These are phyloP conservation scores for Apis laboriosa DNA, from an alignment of 1,140 invertebrate genomes.

Conservation along the genomic window DNA sequence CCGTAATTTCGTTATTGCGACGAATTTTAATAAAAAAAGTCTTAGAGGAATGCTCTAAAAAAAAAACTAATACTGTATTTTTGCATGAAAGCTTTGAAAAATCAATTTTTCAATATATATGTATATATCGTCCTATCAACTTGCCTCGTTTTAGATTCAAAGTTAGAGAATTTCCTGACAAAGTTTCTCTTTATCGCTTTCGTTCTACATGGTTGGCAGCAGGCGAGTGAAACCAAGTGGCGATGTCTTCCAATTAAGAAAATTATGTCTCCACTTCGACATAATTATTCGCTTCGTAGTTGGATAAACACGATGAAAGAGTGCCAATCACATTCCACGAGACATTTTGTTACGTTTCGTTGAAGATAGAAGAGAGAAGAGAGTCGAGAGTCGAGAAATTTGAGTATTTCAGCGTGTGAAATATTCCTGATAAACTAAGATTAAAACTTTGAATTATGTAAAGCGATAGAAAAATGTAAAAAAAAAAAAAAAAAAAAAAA, in stretches of 20 bases:
- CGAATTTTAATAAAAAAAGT: too few relatives aligned
- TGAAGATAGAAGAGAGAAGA: too few relatives aligned
- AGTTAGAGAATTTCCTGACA: background rate
- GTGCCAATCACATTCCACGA: background rate
- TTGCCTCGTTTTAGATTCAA: background rate
- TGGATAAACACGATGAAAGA: background rate
- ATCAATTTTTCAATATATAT: background rate
- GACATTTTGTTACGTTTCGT: background rate
- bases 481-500: background rate
- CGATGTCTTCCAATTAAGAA: conserved; percentile 15
- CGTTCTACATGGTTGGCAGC: background rate
- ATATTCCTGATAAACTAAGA: too few relatives aligned
- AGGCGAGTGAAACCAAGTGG: background rate
- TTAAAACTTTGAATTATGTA: background rate
- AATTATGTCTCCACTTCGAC: background rate
- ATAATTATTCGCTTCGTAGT: background rate
- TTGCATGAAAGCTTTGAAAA: background rate
- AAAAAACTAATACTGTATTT: background rate
- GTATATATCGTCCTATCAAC: background rate
- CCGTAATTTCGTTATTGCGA: too few relatives aligned
- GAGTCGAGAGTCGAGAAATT: too few relatives aligned
- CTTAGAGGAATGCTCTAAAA: too few relatives aligned
- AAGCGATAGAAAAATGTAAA: too few relatives aligned
- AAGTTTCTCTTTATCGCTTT: background rate
- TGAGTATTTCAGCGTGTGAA: too few relatives aligned